Evolutionary conservation across 2,797 vertebrate genomes (phyloP).

Genomic region (Paratrypauchen microcephalus): DNA sequence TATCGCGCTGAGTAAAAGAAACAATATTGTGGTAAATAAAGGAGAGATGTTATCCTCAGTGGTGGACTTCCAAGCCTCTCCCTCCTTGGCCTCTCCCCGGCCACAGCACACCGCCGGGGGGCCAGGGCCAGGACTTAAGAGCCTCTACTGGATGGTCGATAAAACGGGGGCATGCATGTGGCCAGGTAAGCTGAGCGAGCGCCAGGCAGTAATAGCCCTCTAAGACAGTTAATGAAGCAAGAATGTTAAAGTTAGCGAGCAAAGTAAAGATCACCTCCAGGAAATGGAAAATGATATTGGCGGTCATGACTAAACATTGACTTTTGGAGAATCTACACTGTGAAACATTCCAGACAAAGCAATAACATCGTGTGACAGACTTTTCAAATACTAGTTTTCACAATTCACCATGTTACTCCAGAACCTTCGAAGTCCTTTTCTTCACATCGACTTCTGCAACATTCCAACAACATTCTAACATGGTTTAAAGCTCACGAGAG

Average conservation of each 20-base stretch:
- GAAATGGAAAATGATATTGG: conserved; percentile 24
- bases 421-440: too few species aligned
- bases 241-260: conserved; percentile 23
- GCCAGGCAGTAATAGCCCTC: conserved; percentile 48
- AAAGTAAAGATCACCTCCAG: conserved; percentile 23
- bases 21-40: conserved; percentile 62
- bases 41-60: conserved; percentile 51
- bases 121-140: conserved; percentile 50
- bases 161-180: conserved; percentile 50
- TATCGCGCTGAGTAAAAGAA: conserved; percentile 67
- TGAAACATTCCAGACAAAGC: too few species aligned
- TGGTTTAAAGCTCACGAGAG: too few species aligned
- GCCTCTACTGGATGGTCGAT: conserved; percentile 65
- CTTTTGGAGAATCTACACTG: neutral
- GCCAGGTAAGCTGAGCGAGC: conserved; percentile 64
- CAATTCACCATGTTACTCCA: too few species aligned
- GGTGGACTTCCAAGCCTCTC: conserved; percentile 44
- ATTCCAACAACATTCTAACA: too few species aligned
- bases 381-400: too few species aligned
- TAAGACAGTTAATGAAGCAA: conserved; percentile 52
- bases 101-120: conserved; percentile 31
- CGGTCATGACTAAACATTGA: conserved; percentile 8
- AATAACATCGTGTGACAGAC: too few species aligned
- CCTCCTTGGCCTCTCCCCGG: conserved; percentile 32
- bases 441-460: too few species aligned